Evolutionary conservation across 2,113 vertebrate genomes (phyloP).

Genomic region (Archocentrus centrarchus): DNA sequence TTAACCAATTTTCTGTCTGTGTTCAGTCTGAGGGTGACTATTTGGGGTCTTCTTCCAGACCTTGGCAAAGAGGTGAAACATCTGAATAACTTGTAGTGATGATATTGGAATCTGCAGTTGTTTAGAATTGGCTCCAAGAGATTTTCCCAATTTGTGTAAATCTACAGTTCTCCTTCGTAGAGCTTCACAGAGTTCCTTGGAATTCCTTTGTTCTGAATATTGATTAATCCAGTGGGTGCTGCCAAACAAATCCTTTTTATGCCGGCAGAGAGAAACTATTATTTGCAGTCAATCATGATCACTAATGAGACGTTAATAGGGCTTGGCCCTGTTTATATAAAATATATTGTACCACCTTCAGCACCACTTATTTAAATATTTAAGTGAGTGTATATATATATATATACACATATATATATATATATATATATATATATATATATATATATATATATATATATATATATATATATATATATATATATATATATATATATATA

Average conservation of each 20-base stretch:
- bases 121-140: too few species aligned
- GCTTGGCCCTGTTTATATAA: neutral
- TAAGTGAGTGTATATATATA: neutral
- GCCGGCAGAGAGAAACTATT: neutral
- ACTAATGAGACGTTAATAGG: neutral
- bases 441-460: neutral
- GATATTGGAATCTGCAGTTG: too few species aligned
- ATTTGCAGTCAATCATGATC: neutral
- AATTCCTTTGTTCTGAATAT: neutral
- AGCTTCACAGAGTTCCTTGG: neutral
- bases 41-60: too few species aligned
- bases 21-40: too few species aligned
- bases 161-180: too few species aligned
- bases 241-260: neutral
- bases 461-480: too few species aligned
- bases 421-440: too few species aligned
- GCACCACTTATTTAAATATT: neutral
- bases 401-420: neutral
- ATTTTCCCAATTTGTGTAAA: too few species aligned
- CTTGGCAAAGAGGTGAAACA: too few species aligned
- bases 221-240: neutral
- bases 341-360: neutral
- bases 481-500: too few species aligned
- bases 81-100: too few species aligned
- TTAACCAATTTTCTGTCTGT: too few species aligned